Evolutionary conservation across 2,113 vertebrate species (phyloP), one percentile per base, ranked within the genome.

Genomic region (Empidonax traillii): DNA sequence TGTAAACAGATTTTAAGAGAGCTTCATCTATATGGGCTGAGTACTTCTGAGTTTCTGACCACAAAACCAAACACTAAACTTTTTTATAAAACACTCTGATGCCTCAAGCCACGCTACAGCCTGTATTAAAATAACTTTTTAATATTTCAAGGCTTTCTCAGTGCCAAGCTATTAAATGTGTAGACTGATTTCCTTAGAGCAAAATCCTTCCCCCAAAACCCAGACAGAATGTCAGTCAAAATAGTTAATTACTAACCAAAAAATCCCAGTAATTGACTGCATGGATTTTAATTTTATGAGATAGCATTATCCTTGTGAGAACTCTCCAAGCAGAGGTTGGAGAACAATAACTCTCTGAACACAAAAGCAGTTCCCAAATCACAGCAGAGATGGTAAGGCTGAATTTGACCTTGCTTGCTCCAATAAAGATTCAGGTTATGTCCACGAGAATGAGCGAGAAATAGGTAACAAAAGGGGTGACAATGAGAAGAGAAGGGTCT

Each of bases 281-380:
- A 74, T 37, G 85, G 93, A 87, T 95, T 96, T 95, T 93, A 95
- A 94, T 86, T 96, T 90, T 96, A 94, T 93, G 91, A 96, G 87
- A 77, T 74, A 86, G 63, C 0, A 0, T 91, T 91, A 88, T 77
- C 82, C 95, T 90, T 94, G 77, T 25, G 87, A 96, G 85, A 91
- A 51, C 31, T 93, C 71, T 91, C 85, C 49, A 47, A 77, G 71
- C 71, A 85, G 85, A 85, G 68, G 59, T 11, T 85, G 52, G 81
- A 83, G 89, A 93, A 79, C 75, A 85, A 74, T 10, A 37, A 56
- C 43, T 95, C 87, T 63, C 82, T 63, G 68, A 95, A 56, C 85
- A 93, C 15, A 39, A 90, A 93, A 77, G 61, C 51, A 46, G 4
- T 53, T 95, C 95, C 58, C 78, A 89, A 94, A 95, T 82, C 87